Conservation (phyloP, 1,140 invertebrate species). For the Archivesica marissinica region DNA sequence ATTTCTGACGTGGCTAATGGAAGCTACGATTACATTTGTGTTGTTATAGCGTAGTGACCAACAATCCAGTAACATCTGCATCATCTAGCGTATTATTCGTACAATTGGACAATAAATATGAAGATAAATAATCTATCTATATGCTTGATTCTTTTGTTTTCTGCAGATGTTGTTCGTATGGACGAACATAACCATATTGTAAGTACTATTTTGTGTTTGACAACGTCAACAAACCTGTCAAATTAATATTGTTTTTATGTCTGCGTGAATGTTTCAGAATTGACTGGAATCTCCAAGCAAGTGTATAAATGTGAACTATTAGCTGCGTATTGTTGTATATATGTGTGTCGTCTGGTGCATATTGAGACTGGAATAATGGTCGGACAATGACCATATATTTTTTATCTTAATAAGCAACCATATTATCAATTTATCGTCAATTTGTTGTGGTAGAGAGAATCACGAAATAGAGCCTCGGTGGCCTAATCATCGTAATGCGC, state of each 20-base stretch:
- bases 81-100: constrained; percentile 8
- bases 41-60: neutral
- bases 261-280: neutral
- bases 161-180: constrained; percentile 59
- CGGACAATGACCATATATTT: neutral
- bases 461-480: too few species aligned
- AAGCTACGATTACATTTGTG: constrained; percentile 64
- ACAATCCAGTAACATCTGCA: constrained; percentile 10
- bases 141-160: constrained; percentile 58
- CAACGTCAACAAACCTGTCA: constrained; percentile 42
- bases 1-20: constrained; percentile 78
- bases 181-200: constrained; percentile 79
- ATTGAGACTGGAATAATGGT: neutral
- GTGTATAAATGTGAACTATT: too few species aligned
- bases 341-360: neutral
- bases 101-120: constrained; percentile 64
- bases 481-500: too few species aligned
- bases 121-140: constrained; percentile 63
- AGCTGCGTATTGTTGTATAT: too few species aligned
- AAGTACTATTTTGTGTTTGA: constrained; percentile 64
- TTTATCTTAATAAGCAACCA: neutral
- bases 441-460: too few species aligned
- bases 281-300: neutral
- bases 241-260: neutral
- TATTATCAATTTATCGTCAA: too few species aligned